Evolutionary conservation across 2,888 invertebrate species (phyloP).

Genomic region (Caenorhabditis sp.): DNA sequence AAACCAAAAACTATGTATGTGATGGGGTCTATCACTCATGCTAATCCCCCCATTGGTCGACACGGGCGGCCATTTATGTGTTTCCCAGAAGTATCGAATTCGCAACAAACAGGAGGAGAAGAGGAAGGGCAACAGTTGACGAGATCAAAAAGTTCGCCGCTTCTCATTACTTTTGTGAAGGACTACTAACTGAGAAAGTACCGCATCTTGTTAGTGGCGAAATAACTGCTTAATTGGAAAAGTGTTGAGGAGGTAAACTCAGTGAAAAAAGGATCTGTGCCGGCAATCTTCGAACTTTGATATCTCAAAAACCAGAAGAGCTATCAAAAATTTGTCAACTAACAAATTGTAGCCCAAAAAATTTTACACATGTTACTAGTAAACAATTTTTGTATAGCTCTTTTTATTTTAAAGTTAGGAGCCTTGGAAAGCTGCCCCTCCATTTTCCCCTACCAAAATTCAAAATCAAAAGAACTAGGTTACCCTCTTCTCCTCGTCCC

Average conservation of each 20-base stretch:
- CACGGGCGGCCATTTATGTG: too few species aligned
- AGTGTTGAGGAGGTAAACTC: not conserved
- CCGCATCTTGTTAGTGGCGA: conserved; percentile 21
- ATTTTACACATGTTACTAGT: too few species aligned
- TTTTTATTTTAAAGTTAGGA: too few species aligned
- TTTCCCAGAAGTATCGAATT: conserved; percentile 60
- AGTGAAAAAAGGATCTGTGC: too few species aligned
- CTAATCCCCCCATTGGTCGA: conserved; percentile 35
- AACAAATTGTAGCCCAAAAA: too few species aligned
- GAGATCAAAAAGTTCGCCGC: conserved; percentile 32
- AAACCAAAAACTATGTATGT: not conserved
- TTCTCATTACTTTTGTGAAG: not conserved
- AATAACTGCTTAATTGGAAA: conserved; percentile 6
- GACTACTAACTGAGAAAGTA: conserved; percentile 6
- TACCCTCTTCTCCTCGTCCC: too few species aligned
- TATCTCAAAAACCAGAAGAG: too few species aligned
- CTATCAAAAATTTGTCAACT: too few species aligned
- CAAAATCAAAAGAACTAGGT: not conserved
- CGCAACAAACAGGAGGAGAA: conserved; percentile 30
- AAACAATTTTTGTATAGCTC: too few species aligned
- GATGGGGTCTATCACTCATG: conserved; percentile 14
- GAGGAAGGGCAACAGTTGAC: conserved; percentile 1
- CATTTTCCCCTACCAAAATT: not conserved
- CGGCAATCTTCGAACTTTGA: too few species aligned
- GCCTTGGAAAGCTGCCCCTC: not conserved